Percentiles rank a stretch among this genome's conserved stretches.
Conservation (phyloP, 2,113 vertebrate species). For the Enhydra lutris region DNA sequence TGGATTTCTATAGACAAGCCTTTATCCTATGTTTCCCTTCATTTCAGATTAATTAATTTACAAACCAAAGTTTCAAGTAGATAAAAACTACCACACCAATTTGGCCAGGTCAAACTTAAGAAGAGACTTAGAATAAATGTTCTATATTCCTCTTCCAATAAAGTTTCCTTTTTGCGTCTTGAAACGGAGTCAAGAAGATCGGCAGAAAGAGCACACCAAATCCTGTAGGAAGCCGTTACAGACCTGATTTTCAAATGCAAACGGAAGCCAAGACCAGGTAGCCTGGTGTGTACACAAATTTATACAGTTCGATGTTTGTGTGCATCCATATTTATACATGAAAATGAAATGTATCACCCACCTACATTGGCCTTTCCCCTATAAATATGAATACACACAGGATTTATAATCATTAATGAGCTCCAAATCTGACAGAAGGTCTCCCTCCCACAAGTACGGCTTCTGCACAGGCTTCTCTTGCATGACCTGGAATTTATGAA, state of each 20-base stretch:
- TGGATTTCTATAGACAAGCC: neutral
- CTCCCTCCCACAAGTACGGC: neutral
- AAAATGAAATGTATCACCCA: neutral
- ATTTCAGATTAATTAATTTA: neutral
- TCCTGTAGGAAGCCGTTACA: neutral
- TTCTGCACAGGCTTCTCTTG: neutral
- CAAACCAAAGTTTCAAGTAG: constrained; percentile 9
- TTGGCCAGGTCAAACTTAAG: neutral
- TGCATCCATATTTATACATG: no score
- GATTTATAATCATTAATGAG: neutral
- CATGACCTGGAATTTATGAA: neutral
- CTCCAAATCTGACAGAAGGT: neutral
- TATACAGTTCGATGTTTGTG: neutral
- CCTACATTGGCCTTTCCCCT: neutral
- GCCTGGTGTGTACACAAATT: neutral
- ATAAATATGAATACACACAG: neutral
- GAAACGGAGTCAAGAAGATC: neutral
- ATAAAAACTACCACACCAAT: neutral
- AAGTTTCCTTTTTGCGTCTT: neutral
- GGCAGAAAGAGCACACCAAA: neutral
- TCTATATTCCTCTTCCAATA: neutral
- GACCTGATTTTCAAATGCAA: neutral
- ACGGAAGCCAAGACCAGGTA: neutral
- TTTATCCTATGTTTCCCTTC: neutral
- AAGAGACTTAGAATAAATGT: neutral